These are phyloP conservation scores for Polypterus bichir DNA, from an alignment of 2,113 vertebrate species.

Conservation along the genomic window DNA sequence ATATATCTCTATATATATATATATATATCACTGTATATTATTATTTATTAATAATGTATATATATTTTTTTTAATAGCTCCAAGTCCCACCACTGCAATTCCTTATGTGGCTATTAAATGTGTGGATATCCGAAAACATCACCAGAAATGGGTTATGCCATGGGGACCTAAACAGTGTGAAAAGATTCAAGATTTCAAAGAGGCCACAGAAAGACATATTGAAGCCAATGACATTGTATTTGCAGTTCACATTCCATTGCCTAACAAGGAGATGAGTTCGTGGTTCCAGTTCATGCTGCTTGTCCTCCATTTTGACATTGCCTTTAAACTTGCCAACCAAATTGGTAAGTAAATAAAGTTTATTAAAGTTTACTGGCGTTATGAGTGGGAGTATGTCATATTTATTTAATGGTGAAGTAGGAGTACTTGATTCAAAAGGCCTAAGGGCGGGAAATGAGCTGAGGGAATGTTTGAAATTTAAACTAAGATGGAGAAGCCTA, in stretches of 20 bases:
- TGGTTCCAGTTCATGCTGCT: conserved; percentile 98
- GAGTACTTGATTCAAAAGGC: no score
- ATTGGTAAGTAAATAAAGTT: conserved; percentile 62
- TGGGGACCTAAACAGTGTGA: conserved; percentile 78
- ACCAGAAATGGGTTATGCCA: conserved; percentile 80
- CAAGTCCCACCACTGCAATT: conserved; percentile 71
- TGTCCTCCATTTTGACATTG: conserved; percentile 87
- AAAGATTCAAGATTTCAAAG: conserved; percentile 72
- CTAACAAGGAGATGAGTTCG: conserved; percentile 82
- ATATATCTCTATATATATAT: no score
- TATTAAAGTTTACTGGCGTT: no score
- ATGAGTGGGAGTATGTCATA: no score
- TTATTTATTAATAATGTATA: no score
- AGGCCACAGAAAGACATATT: conserved; percentile 71
- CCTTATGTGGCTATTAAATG: conserved; percentile 76
- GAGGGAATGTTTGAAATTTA: no score
- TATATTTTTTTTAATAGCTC: conserved; percentile 51
- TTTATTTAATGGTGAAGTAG: no score
- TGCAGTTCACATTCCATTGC: conserved; percentile 72
- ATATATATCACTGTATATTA: no score
- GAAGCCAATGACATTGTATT: conserved; percentile 94
- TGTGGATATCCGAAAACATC: conserved; percentile 64
- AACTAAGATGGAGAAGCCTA: no score
- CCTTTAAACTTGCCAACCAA: conserved; percentile 80
- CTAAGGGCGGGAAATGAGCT: no score